Evolutionary conservation across 2,113 vertebrate genomes (phyloP), one percentile per base, ranked within the genome.

Genomic region (Sebastes schlegelii): DNA sequence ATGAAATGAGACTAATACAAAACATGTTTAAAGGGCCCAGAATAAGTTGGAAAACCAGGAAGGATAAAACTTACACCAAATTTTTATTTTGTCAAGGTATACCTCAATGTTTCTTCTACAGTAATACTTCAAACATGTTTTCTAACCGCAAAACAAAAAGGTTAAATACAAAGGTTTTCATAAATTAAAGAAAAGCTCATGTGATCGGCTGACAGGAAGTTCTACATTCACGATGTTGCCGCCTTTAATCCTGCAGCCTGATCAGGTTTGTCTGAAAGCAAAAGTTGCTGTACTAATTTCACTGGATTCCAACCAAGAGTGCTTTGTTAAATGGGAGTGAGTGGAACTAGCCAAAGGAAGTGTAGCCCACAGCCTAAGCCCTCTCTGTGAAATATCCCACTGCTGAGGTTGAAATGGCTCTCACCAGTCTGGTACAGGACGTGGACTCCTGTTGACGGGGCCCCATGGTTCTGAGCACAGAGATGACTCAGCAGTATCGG

Each of bases 161-260:
- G 78, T 84, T 80, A 74, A 81, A 85, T 71, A 91, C 86, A 86
- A 90, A 79, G 77, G 49, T 73, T 86, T 85, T 82, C 68, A 91
- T 88, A 91, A 91, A 88, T 91, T 84, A 88, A 82, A 71, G 26
- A 64, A 74, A 82, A 78, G 69, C 72, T 75, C 51, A 46, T 19
- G 88, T 67, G 40, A 61, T 81, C 65, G 71, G 46, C 48, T 23
- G 65, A 82, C 51, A 54, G 49, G 65, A 80, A 34, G 48, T 70
- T 84, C 51, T 19, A 79, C 68, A 62, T 57, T 73, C 16, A 45
- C 11, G 6, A 26, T 46, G 77, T 49, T 49, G 64, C 51, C 11
- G 12, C 63, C 48, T 62, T 34, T 16, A 72, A 48, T 68, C 34
- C 55, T 45, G 69, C 55, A 16, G 46, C 17, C 65, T 63, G 13